Evolutionary conservation across 2,888 invertebrate species (phyloP), one percentile per base, ranked within the genome.

Genomic region (Stenodera caucasica): DNA sequence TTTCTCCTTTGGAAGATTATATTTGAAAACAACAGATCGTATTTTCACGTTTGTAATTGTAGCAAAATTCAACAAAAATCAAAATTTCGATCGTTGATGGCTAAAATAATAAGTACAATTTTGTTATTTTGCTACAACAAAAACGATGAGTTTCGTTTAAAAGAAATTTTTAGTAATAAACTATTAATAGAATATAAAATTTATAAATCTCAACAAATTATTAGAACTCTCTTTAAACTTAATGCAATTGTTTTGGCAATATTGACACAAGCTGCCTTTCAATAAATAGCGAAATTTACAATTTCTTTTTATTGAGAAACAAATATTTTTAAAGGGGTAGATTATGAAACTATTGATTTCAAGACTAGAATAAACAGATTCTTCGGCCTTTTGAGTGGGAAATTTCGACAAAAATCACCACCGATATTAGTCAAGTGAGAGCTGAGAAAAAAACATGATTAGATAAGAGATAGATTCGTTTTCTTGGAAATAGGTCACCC

Each of bases 151-250:
- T 7, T 15, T 45, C 12, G 0, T 4, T 45, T 21, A 1, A 45
- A 45, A 45, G 21, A 14, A 58, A 61, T 58, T 29, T 55, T 51
- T 55, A 50, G 51, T 35, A 57, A 51, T 57, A 57, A 57, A 15
- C 57, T 49, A 33, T 57, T 49, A 33, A 53, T 54, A 51, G 32
- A 37, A 52, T 56, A 60, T 49, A 60, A 56, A 56, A 53, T 56
- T 35, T 57, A 37, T 15, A 58, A 62, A 62, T 62, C 62, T 58
- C 58, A 62, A 62, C 58, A n/a, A 62, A 58, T 29, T 45, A 18
- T 15, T 37, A 37, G 12, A 32, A 32, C 7, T 26, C 26, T 26
- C 26, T 26, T 7, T 7, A 32, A 32, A 32, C 1, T 12, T 11
- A 12, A 30, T 30, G n/a, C 2, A 32, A 49, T 49, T 49, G n/a